Base-by-base conservation (phyloP, 2,888 invertebrate species). In the Acrobasis consociella region DNA sequence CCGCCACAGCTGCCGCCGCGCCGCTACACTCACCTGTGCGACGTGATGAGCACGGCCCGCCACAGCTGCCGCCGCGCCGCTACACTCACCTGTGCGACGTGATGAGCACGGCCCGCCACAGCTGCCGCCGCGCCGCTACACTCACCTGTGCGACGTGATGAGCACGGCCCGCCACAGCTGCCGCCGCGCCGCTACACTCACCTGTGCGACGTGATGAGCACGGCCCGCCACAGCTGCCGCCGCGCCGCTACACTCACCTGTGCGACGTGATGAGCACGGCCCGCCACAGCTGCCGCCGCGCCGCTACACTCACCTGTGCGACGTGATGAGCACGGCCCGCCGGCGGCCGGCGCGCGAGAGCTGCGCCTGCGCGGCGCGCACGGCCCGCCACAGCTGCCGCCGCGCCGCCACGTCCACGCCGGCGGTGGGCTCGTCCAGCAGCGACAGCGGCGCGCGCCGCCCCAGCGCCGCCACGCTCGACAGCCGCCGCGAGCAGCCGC, bases 71-170 rank as follows among this genome's bases (percentile, higher is more conserved):
- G 86, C 55, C 95, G 83, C 11, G 95, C 95, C 49, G 93, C 93
- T 22, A 95, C 95, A 91, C 96, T 96, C 0, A 96, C 95, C 1
- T 95, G 95, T 3, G 95, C 93, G 1, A 95, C 95, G 16, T n/a
- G n/a, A n/a, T n/a, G n/a, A n/a, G n/a, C n/a, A n/a, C n/a, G 96
- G 96, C 83, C 96, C 96, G 85, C 96, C 96, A n/a, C 69, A 97
- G 86, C 66, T 96, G 93, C 38, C 1, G 22, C 3, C 13, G 13
- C n/a, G n/a, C n/a, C n/a, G n/a, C n/a, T n/a, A n/a, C n/a, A n/a
- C n/a, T n/a, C 58, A 95, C 95, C 95, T 95, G 82, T 96, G 95
- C 1, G 95, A 95, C 13, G 95, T 95, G 64, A 96, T 89, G 70
- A 96, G 90, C 67, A 96, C 86, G 2, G 95, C 92, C 68, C 94